Evolutionary conservation across 2,113 vertebrate genomes (phyloP), one percentile per base, ranked within the genome.

Genomic region (Tyto alba): DNA sequence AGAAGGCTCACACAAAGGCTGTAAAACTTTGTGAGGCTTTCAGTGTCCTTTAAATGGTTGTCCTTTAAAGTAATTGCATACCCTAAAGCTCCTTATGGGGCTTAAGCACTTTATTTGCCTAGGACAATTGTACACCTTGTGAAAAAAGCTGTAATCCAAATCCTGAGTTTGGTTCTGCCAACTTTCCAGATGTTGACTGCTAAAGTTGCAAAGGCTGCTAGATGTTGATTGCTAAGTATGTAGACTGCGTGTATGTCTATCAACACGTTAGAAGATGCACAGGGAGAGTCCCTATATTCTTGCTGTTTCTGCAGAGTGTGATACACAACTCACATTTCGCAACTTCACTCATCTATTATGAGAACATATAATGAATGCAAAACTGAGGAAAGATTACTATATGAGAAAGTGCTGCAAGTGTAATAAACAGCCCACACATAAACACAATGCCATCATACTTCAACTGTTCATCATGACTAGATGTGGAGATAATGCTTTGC

Each of bases 61-160:
- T 91, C 59, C 40, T 77, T 78, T 89, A 78, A 96, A 90, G 80
- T 90, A 93, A 92, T 82, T 90, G 79, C 56, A 81, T 53, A 72
- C 38, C 72, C 52, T 84, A 84, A 94, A 94, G 68, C 76, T 96
- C 43, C 85, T 92, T 92, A 84, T 11, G 26, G 38, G 56, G 85
- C 57, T 93, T 93, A 94, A 90, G 30, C 60, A 59, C 41, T 97
- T 95, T 94, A 86, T 90, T 94, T 93, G 56, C 56, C 68, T 6
- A 84, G 88, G 68, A 93, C 79, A 86, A 84, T 77, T 90, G 90
- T 50, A 84, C 72, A 92, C 90, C 90, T 96, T 95, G 79, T 74
- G 82, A 69, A 92, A 88, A 90, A 80, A 79, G 13, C 62, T 47
- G 59, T 71, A 93, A 96, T 77, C 88, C 72, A 92, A 90, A 96